phyloP scores from a whole-genome alignment of 2,113 vertebrate genomes.

The Pheucticus melanocephalus region DNA sequence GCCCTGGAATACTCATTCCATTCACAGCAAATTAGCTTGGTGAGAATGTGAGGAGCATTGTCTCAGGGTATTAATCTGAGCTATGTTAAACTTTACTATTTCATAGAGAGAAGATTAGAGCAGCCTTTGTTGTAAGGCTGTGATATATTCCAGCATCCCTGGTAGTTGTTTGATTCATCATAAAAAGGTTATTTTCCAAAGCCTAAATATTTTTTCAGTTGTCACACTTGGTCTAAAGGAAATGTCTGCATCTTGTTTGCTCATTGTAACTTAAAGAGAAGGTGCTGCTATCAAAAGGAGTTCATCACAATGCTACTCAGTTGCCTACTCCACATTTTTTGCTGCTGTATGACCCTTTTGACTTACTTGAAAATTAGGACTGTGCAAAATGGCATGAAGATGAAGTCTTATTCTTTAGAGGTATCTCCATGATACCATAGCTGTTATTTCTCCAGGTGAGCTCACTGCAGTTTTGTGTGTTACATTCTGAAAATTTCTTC shows the following conservation, averaged over 20 bases:
- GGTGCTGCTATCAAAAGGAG: neutral
- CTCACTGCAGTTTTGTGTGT: neutral
- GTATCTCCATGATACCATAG: neutral
- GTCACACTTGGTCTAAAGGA: neutral
- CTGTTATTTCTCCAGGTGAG: neutral
- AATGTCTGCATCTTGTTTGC: neutral
- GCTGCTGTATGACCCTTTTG: neutral
- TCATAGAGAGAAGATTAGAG: neutral
- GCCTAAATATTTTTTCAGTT: neutral
- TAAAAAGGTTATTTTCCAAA: neutral
- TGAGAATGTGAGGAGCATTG: neutral
- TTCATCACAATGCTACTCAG: neutral
- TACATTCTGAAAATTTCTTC: neutral
- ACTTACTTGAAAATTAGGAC: neutral
- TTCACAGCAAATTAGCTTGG: neutral
- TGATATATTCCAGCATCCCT: neutral
- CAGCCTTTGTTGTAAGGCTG: neutral
- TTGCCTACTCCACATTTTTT: neutral
- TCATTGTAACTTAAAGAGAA: neutral
- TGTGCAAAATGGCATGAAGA: neutral
- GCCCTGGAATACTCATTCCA: neutral
- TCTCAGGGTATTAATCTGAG: neutral
- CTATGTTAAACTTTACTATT: neutral
- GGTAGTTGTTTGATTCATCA: neutral
- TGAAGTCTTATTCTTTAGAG: neutral